Conservation (phyloP, 1,140 invertebrate genomes). For the Batillaria attramentaria region DNA sequence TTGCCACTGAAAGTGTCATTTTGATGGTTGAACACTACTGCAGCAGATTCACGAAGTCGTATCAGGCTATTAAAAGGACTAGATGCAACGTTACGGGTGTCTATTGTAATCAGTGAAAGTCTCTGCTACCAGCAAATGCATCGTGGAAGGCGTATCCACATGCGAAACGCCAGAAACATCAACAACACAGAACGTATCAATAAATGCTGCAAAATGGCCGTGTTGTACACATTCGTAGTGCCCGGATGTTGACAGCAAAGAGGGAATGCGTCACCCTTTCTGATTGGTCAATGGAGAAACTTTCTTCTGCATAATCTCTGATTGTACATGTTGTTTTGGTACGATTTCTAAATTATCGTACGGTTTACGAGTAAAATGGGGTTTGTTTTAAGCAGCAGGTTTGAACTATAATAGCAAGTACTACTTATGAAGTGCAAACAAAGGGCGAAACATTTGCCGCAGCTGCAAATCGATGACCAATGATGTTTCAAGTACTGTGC, state of each 20-base stretch:
- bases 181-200: not conserved
- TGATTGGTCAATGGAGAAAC: constrained; percentile 10
- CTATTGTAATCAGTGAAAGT: not conserved
- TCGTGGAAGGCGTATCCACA: not conserved
- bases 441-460: too few species aligned
- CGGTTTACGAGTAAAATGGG: too few species aligned
- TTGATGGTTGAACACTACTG: too few species aligned
- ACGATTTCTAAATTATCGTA: too few species aligned
- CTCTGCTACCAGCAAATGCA: constrained; percentile 5
- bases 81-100: not conserved
- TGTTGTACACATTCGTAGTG: constrained; percentile 27
- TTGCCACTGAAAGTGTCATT: too few species aligned
- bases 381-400: too few species aligned
- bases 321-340: too few species aligned
- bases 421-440: too few species aligned
- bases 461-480: not conserved
- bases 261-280: not conserved
- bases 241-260: constrained; percentile 33
- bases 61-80: too few species aligned
- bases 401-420: too few species aligned
- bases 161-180: constrained; percentile 7
- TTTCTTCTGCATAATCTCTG: constrained; percentile 4
- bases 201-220: constrained; percentile 36
- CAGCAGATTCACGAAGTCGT: too few species aligned
- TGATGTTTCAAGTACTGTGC: not conserved